These are phyloP conservation scores for Drosophila eohydei DNA, from an alignment of 2,888 invertebrate species.

Conservation along the genomic window DNA sequence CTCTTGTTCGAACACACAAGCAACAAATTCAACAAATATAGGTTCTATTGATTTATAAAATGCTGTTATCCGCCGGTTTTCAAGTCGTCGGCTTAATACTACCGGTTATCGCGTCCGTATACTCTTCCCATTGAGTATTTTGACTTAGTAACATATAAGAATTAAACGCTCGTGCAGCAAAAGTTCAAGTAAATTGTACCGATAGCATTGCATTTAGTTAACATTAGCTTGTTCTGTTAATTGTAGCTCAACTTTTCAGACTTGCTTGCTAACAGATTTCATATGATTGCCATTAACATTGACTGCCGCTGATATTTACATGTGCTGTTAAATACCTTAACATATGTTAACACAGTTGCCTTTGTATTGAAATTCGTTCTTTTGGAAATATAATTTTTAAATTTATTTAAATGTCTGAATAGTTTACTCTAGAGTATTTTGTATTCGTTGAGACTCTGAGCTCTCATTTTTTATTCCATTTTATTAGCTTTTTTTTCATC, in stretches of 20 bases:
- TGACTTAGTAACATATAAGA: neutral
- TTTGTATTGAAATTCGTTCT: neutral
- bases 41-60: slow-evolving; percentile 41
- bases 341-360: neutral
- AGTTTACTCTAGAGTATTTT: neutral
- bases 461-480: slow-evolving; percentile 13
- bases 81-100: slow-evolving; percentile 8
- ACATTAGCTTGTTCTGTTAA: neutral
- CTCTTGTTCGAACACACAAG: neutral
- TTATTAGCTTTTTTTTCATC: slow-evolving; percentile 27
- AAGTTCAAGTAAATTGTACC: neutral
- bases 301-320: neutral
- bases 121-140: slow-evolving; percentile 4
- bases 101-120: slow-evolving; percentile 53
- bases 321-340: neutral
- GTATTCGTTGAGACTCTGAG: neutral
- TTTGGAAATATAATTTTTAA: neutral
- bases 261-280: no score
- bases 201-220: neutral
- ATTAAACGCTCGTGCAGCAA: neutral
- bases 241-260: no score
- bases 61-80: slow-evolving; percentile 10
- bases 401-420: neutral
- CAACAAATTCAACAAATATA: neutral
- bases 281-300: neutral